Base-by-base conservation (phyloP, 2,888 invertebrate species). In the Drosophila silvestris region DNA sequence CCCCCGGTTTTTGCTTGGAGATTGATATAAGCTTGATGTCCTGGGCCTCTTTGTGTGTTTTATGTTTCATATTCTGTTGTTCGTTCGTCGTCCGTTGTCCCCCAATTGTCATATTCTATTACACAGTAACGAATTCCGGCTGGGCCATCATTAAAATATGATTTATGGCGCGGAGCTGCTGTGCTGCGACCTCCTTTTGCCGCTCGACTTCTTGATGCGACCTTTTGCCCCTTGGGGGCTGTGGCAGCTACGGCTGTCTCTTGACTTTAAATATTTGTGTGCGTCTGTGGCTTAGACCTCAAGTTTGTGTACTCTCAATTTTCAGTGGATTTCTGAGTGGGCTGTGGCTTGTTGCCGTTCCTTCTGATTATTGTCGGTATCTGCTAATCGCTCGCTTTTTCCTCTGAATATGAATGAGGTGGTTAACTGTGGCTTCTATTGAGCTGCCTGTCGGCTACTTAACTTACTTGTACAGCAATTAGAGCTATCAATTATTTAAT, bases 71-170 rank as follows among this genome's bases (percentile, higher is more conserved):
- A 74, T 73, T 71, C 70, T 60, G 50, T 68, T 30, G 56, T 65
- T n/a, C 19, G 7, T 28, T 19, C 16, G 10, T 33, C 12, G 4
- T 32, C 7, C 33, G 10, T 26, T 19, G 16, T 47, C 50, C 22
- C 51, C 30, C 16, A 26, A 37, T 53, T 64, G 83, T 67, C 72
- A 68, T 80, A 77, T 90, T 88, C 77, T 88, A 77, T 85, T 90
- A 81, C 74, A 69, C 47, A 77, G 66, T 74, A 71, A 74, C 82
- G 79, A 75, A 79, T 78, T 74, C 73, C 69, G 79, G 73, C 83
- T 84, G 79, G 83, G 67, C 77, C 88, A 89, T 90, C 88, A 91
- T 88, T 88, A 88, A 89, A 91, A 90, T 86, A 88, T 88, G 91
- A 88, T 88, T 88, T 91, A 88, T 88, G 76, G 77, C 72, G 66